phyloP scores from a whole-genome alignment of 2,113 vertebrate species.

The Corvus hawaiiensis region DNA sequence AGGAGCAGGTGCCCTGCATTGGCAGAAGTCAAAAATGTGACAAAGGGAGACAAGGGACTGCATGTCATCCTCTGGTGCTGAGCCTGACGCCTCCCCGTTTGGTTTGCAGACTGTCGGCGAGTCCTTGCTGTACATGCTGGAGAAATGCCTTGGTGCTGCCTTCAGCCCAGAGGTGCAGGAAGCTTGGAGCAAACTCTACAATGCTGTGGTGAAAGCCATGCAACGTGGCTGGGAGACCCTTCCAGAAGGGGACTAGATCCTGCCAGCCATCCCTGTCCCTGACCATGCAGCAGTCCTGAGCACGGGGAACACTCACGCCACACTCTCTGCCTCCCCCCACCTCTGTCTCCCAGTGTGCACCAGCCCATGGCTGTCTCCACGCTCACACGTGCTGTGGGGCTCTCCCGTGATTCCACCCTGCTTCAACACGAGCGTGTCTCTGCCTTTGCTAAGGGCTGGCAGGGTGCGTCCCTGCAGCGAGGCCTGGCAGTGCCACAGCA shows the following conservation, averaged over 20 bases:
- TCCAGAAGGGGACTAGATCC: constrained; percentile 54
- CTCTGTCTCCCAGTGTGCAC: neutral
- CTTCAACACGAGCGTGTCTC: neutral
- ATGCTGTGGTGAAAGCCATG: constrained; percentile 86
- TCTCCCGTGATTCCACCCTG: neutral
- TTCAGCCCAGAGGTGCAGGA: constrained; percentile 81
- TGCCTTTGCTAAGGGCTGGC: neutral
- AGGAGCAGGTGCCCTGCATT: neutral
- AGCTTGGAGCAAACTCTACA: constrained; percentile 90
- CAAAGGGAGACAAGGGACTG: neutral
- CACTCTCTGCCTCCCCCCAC: neutral
- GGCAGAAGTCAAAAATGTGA: neutral
- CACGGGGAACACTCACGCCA: rapidly evolving
- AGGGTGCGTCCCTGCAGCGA: neutral
- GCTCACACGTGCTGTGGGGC: neutral
- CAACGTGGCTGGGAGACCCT: constrained; percentile 80
- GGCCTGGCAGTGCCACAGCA: neutral
- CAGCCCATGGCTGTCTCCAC: neutral
- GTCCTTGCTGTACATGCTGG: constrained; percentile 91
- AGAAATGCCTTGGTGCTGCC: constrained; percentile 83
- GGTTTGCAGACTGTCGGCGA: constrained; percentile 85
- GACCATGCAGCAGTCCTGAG: neutral
- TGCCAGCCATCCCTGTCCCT: neutral
- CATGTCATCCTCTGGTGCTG: neutral
- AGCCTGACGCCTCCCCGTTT: neutral